Percentiles rank a stretch among this genome's conserved stretches.
phyloP scores from a whole-genome alignment of 1,140 invertebrate genomes.

The Drosophila ironensis region DNA sequence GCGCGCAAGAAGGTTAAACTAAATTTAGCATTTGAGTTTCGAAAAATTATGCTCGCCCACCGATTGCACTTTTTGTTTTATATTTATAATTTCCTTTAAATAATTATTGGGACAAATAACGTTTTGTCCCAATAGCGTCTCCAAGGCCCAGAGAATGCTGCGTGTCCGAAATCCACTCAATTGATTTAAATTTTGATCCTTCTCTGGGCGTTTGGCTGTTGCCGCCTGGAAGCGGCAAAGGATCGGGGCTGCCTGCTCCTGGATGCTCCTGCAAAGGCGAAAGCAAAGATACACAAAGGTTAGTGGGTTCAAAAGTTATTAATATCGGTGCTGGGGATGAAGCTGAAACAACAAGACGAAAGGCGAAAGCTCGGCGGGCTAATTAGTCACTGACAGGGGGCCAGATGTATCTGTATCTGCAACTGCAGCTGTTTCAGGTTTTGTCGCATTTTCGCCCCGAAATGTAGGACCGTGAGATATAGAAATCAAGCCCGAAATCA shows the following conservation, averaged over 20 bases:
- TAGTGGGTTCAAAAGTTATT: background rate
- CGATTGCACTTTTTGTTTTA: background rate
- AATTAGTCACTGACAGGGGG: slow-evolving; percentile 59
- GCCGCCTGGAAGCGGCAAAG: slow-evolving; percentile 11
- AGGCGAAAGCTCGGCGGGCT: slow-evolving; percentile 32
- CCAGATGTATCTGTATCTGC: background rate
- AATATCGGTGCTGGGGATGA: slow-evolving; percentile 67
- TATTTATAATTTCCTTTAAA: too few species aligned
- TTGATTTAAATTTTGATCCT: slow-evolving; percentile 73
- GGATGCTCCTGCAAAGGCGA: slow-evolving; percentile 47
- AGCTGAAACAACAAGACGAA: slow-evolving; percentile 28
- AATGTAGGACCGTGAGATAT: slow-evolving; percentile 47
- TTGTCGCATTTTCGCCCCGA: slow-evolving; percentile 5
- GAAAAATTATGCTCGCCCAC: background rate
- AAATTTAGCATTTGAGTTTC: background rate
- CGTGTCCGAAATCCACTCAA: slow-evolving; percentile 57
- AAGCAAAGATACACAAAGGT: background rate
- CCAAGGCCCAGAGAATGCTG: slow-evolving; percentile 1
- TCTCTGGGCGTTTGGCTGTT: slow-evolving; percentile 53
- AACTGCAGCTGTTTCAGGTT: slow-evolving; percentile 19
- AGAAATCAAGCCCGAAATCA: slow-evolving; percentile 57
- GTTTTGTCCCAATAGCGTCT: background rate
- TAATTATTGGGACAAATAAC: too few species aligned
- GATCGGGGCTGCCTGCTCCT: slow-evolving; percentile 8
- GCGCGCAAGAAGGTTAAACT: background rate